Base-by-base conservation (phyloP, 2,797 vertebrate species). In the Rhinatrema bivittatum region DNA sequence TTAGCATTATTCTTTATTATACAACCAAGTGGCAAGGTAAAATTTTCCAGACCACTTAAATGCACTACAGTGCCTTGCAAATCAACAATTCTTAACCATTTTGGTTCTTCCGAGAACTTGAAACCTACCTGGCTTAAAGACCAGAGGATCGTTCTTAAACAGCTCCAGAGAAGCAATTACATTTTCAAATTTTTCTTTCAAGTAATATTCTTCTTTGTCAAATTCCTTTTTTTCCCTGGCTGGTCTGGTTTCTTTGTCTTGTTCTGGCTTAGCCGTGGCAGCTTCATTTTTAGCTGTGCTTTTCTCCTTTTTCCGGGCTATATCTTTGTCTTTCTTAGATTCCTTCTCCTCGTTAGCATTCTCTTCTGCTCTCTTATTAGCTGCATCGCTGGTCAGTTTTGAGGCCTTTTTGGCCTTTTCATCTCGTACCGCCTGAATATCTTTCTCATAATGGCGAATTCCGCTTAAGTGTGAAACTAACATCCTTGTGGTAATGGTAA, bases 361-460 rank as follows among this genome's bases (percentile, higher is more conserved):
- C 7, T n/a, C 9, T 19, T 16, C 2, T 17, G 15, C 19, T n/a
- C n/a, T n/a, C n/a, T n/a, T n/a, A n/a, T 67, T 67, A 15, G 48
- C 2, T 5, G 14, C 14, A 16, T 31, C 69, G 35, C 53, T 62
- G 15, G 46, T 53, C 13, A 62, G 61, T 39, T 85, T 91, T 18
- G 82, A 28, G 39, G 75, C 74, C 50, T 71, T 76, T 49, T 87
- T 91, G 2, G 78, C 77, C 62, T 90, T 93, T 49, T 90, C 82
- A 59, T 94, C 89, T 43, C 78, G 88, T 41, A 97, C 90, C 72
- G 95, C 98, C 44, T 84, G 68, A 37, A 75, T 62, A 39, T 98
- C 91, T 62, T 91, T 99, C 56, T 99, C 96, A 46, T 99, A 99
- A 58, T 99, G 96, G 31, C 95, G 87, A 57, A 99, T 97, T 12